phyloP scores from a whole-genome alignment of 2,888 invertebrate genomes.

The Eudemis profundana region DNA sequence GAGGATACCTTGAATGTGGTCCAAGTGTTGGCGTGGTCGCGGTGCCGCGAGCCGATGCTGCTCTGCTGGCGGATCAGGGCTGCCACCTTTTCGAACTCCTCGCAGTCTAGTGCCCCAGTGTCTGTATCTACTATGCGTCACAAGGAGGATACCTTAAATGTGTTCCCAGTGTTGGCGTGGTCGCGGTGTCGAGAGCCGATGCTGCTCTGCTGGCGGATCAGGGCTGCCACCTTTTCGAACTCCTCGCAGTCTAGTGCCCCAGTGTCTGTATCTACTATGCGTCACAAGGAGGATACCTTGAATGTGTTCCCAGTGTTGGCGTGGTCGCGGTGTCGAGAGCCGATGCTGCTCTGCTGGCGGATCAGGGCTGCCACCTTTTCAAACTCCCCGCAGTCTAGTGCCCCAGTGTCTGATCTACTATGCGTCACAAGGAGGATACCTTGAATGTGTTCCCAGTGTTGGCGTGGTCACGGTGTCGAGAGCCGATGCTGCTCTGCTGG shows the following conservation, averaged over 20 bases:
- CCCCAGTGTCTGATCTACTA: no score
- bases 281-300: conserved; percentile 88
- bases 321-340: conserved; percentile 97
- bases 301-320: conserved; percentile 97
- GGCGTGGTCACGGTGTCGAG: conserved; percentile 92
- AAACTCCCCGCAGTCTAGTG: conserved; percentile 99
- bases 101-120: conserved; percentile 88
- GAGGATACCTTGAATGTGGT: conserved; percentile 60
- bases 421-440: no score
- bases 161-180: conserved; percentile 97
- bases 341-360: conserved; percentile 97
- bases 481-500: conserved; percentile 97
- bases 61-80: conserved; percentile 97
- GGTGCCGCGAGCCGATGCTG: conserved; percentile 96
- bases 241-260: conserved; percentile 99
- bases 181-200: conserved; percentile 98
- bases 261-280: no score
- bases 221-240: conserved; percentile 97
- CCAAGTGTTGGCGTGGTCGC: conserved; percentile 83
- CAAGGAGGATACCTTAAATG: conserved; percentile 96
- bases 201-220: conserved; percentile 97
- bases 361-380: conserved; percentile 98
- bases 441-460: conserved; percentile 4
- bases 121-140: no score
- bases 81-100: conserved; percentile 99